Conservation (phyloP, 2,888 invertebrate species). For the Slavum lentiscoides region DNA sequence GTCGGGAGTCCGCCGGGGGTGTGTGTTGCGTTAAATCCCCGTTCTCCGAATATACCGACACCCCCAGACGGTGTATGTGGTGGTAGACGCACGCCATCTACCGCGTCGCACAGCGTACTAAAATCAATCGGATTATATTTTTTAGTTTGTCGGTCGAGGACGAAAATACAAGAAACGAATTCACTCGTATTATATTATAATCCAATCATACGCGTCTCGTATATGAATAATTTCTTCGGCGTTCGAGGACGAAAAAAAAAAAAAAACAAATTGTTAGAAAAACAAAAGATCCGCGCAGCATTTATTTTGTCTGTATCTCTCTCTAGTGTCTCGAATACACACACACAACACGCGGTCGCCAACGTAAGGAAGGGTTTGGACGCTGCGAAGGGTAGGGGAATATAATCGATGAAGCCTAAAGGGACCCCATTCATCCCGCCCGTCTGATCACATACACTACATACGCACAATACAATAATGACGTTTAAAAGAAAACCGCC, state of each 20-base stretch:
- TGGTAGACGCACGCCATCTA: conserved; percentile 23
- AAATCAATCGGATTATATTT: neutral
- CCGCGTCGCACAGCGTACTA: neutral
- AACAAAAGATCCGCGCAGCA: no score
- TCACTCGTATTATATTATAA: no score
- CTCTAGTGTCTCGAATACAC: neutral
- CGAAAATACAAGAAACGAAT: neutral
- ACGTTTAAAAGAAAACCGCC: neutral
- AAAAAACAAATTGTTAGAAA: no score
- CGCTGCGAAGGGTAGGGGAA: conserved; percentile 9
- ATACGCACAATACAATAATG: neutral
- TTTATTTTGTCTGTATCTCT: neutral
- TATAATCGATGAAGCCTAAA: conserved; percentile 51
- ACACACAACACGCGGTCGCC: neutral
- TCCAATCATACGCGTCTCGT: no score
- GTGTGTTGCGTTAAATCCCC: no score
- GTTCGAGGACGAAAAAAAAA: no score
- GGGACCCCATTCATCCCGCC: conserved; percentile 20
- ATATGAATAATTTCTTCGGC: neutral
- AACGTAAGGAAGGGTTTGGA: conserved; percentile 24
- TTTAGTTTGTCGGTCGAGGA: neutral
- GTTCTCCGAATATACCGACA: no score
- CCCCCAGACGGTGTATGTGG: no score
- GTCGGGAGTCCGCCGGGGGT: no score
- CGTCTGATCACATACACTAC: neutral